phyloP scores from a whole-genome alignment of 1,140 invertebrate genomes.

The Alviniconcha marisindica region DNA sequence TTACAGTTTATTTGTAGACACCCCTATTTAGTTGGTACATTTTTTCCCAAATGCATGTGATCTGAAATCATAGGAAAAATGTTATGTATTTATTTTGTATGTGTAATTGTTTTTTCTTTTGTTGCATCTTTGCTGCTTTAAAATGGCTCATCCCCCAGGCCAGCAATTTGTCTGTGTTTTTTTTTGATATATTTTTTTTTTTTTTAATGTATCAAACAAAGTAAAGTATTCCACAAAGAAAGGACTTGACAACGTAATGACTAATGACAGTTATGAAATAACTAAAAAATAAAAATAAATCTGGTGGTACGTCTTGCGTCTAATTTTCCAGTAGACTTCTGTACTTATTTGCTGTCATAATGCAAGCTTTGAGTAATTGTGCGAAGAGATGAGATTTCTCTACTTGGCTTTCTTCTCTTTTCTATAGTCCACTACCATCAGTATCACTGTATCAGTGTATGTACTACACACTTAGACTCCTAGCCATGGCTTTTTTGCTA shows the following conservation, averaged over 20 bases:
- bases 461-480: conserved; percentile 41
- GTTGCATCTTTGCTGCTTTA: conserved; percentile 8
- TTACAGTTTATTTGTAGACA: conserved; percentile 28
- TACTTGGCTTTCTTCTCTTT: conserved; percentile 39
- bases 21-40: conserved; percentile 33
- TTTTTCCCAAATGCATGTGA: conserved; percentile 43
- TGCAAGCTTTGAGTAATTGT: conserved; percentile 36
- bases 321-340: conserved; percentile 25
- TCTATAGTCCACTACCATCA: conserved; percentile 24
- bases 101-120: conserved; percentile 35
- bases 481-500: conserved; percentile 36
- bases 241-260: neutral
- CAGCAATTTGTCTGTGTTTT: neutral
- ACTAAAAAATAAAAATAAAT: neutral
- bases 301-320: neutral
- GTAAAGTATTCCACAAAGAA: neutral
- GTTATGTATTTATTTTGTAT: conserved; percentile 49
- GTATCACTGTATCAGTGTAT: conserved; percentile 38
- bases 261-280: neutral
- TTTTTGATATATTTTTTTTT: neutral
- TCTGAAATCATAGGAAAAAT: conserved; percentile 45
- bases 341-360: conserved; percentile 39
- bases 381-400: conserved; percentile 34
- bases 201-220: too few species aligned
- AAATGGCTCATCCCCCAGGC: neutral